Conservation (phyloP, 1,140 invertebrate genomes). For the Drosophila orosa region DNA sequence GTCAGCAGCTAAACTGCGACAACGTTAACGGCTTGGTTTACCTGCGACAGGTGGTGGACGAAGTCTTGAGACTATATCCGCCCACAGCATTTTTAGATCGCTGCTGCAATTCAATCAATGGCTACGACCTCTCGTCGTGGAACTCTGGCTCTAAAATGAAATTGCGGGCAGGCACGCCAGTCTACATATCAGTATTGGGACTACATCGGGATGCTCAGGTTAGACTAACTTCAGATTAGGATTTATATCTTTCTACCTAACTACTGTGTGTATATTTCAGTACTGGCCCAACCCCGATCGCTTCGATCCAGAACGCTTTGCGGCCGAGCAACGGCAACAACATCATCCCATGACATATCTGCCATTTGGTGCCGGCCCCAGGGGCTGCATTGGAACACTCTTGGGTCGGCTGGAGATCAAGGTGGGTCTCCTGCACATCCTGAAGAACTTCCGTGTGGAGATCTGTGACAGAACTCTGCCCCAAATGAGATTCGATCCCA, state of each 20-base stretch:
- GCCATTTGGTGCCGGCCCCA: slow-evolving; percentile 84
- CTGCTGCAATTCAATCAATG: slow-evolving; percentile 63
- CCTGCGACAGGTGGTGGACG: slow-evolving; percentile 83
- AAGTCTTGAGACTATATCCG: slow-evolving; percentile 86
- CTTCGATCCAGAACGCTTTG: slow-evolving; percentile 86
- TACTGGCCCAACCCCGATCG: slow-evolving; percentile 82
- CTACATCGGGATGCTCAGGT: slow-evolving; percentile 71
- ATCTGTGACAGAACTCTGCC: slow-evolving; percentile 52
- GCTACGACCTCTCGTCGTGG: slow-evolving; percentile 84
- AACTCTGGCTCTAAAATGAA: slow-evolving; percentile 22
- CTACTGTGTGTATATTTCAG: slow-evolving; percentile 63
- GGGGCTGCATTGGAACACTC: slow-evolving; percentile 86
- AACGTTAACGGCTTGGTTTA: slow-evolving; percentile 83
- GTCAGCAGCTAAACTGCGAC: slow-evolving; percentile 83
- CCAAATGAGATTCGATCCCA: slow-evolving; percentile 84
- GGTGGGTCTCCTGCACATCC: slow-evolving; percentile 86
- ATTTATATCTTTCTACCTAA: slow-evolving; percentile 77
- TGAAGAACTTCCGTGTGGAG: slow-evolving; percentile 85
- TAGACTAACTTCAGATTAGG: background rate
- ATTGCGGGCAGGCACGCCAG: slow-evolving; percentile 60
- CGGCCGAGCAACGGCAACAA: slow-evolving; percentile 74
- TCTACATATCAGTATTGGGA: slow-evolving; percentile 75
- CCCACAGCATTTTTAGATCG: slow-evolving; percentile 86
- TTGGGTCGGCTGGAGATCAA: slow-evolving; percentile 89
- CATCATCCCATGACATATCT: slow-evolving; percentile 83